Evolutionary conservation across 2,888 invertebrate genomes (phyloP).

Genomic region (Hedya salicella): DNA sequence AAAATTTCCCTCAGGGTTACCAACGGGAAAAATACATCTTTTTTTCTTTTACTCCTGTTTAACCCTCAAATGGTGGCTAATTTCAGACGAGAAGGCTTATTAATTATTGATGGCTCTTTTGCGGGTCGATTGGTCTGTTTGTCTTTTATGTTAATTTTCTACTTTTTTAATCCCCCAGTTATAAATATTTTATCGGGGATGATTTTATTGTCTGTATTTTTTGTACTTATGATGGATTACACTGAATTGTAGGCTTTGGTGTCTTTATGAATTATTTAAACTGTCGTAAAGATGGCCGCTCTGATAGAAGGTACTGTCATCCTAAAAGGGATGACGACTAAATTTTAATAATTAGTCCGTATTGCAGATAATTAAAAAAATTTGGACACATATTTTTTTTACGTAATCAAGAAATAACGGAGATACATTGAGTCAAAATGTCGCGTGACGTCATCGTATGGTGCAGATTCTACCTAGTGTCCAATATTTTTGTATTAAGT

Average conservation of each 20-base stretch:
- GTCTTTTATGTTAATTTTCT: conserved; percentile 77
- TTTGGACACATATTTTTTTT: too few relatives aligned
- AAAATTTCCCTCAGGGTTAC: conserved; percentile 81
- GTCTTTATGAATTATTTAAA: conserved; percentile 21
- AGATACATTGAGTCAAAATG: too few relatives aligned
- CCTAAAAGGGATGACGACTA: too few relatives aligned
- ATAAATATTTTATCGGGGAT: conserved; percentile 68
- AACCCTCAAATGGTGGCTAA: conserved; percentile 80
- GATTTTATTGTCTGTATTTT: conserved; percentile 56
- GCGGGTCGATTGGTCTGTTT: conserved; percentile 68
- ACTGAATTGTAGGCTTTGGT: conserved; percentile 12
- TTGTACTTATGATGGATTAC: conserved; percentile 26
- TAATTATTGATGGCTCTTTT: conserved; percentile 80
- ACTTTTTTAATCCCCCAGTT: conserved; percentile 65
- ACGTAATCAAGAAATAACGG: too few relatives aligned
- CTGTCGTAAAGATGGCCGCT: conserved; percentile 1
- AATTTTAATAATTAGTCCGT: too few relatives aligned
- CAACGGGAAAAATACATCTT: conserved; percentile 61
- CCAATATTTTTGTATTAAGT: too few relatives aligned
- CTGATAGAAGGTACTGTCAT: conserved; percentile 1
- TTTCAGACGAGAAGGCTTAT: conserved; percentile 78
- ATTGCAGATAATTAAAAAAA: too few relatives aligned
- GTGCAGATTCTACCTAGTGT: too few relatives aligned
- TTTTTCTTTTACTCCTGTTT: conserved; percentile 71
- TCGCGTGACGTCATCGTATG: too few relatives aligned